phyloP scores from a whole-genome alignment of 2,797 vertebrate species.

The Anguilla pacifica region DNA sequence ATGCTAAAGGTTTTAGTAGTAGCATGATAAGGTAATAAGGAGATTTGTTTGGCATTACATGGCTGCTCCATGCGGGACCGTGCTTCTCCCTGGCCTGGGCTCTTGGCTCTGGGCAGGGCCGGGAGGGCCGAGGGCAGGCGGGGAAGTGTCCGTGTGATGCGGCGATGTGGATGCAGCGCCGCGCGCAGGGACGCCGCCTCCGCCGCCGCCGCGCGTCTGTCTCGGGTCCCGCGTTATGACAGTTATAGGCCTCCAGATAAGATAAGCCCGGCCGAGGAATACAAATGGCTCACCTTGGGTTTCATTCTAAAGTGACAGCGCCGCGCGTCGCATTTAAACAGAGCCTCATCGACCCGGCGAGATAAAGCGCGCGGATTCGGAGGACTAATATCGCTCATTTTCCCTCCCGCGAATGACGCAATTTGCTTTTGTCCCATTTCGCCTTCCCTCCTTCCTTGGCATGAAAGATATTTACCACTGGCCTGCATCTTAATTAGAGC shows the following conservation, averaged over 20 bases:
- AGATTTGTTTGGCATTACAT: not conserved
- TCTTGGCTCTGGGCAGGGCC: not conserved
- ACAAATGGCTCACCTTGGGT: constrained; percentile 42
- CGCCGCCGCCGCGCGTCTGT: constrained; percentile 49
- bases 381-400: not conserved
- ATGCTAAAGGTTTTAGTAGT: not conserved
- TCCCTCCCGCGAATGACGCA: not conserved
- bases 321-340: not conserved
- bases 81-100: not conserved
- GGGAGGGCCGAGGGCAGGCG: not conserved
- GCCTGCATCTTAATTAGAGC: constrained; percentile 12
- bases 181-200: constrained; percentile 34
- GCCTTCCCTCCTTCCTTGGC: constrained; percentile 10
- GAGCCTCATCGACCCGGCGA: not conserved
- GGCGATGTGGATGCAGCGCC: not conserved
- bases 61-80: too few relatives aligned
- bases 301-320: constrained; percentile 11
- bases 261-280: constrained; percentile 53
- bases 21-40: not conserved
- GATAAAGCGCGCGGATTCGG: not conserved
- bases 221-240: constrained; percentile 50
- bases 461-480: constrained; percentile 33
- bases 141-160: not conserved
- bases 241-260: constrained; percentile 57
- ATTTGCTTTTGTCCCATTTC: constrained; percentile 31